Base-by-base conservation (phyloP, 1,140 invertebrate species). In the Drosophila eugracilis region DNA sequence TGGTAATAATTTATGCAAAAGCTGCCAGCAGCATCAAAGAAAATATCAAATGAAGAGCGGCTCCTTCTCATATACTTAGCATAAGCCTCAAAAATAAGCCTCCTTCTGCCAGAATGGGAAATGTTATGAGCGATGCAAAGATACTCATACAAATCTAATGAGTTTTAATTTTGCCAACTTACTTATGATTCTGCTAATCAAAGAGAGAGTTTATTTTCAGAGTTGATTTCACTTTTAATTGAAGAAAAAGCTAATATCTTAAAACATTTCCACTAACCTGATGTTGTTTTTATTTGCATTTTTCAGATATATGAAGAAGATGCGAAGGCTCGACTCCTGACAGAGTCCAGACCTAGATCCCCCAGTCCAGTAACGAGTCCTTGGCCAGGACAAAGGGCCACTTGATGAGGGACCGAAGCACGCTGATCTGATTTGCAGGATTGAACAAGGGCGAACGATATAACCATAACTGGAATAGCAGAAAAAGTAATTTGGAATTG, bases 401-500 rank as follows among this genome's bases (percentile, higher is more conserved):
- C 53, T 63, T 63, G 53, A 59, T 36, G 59, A 42, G 59, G 26
- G 32, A 15, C 36, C n/a, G 32, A 7, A 52, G 48, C 36, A 28
- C 59, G 32, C 39, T 7, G 30, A 65, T 58, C 75, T 73, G 80
- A 85, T 79, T 79, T 80, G 65, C 75, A 26, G 66, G 32, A 58
- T 41, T 37, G 9, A 44, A 53, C 12, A 5, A 30, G 24, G 44
- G 28, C 73, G 54, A 44, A 52, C 67, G 54, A 52, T 63, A 52
- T 63, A 86, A 65, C 81, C 79, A 65, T 76, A 86, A 79, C 42
- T 41, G 62, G 50, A 74, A 77, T 66, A 59, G 53, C 72, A 52
- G 72, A 57, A 79, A 70, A 62, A 81, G 74, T 74, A 88, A 86
- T 86, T 86, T 86, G 81, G 81, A 85, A 86, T 80, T 80, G 76